Evolutionary conservation across 2,113 vertebrate genomes (phyloP), one percentile per base, ranked within the genome.

Genomic region (Candoia aspera): DNA sequence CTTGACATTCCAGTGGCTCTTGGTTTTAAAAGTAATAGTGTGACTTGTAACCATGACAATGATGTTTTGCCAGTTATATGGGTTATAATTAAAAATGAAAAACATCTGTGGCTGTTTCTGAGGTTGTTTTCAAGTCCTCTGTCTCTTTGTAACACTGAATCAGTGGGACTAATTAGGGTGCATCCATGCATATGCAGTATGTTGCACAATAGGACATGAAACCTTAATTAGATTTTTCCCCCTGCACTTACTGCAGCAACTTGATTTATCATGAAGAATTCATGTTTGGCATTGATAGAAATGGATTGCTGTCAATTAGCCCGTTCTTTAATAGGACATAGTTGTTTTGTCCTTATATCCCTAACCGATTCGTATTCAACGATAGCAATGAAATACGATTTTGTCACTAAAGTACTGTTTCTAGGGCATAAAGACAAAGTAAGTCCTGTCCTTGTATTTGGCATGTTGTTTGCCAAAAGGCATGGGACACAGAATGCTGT

Each of bases 1-100:
- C 46, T 46, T 64, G 46, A 84, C 60, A 64, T 92, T 55, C 21
- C 87, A 84, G 46, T 53, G 57, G 87, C 57, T 84, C 57, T 89
- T 89, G 11, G 55, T 92, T 89, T 64, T 37, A 29, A 89, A 89
- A 89, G 73, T 84, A 64, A 92, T 55, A 64, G 58, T 29, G 58
- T 24, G 42, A 10, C 21, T 64, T 92, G 91, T 62, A 64, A 92
- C 87, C 87, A 89, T 89, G 91, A 92, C 91, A 84, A 89, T 92
- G 57, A 85, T 42, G 58, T 89, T 89, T 92, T 92, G 58, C 49
- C 57, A 60, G 58, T 64, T 55, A 89, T 62, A 57, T 85, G 79
- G 84, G 79, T 85, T 92, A 57, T 92, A 92, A 92, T 89, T 92
- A 92, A 92, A 92, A 89, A 89, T 92, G 46, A 64, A 62, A 85